These are phyloP conservation scores for Drosophila mauritiana DNA, from an alignment of 1,140 invertebrate genomes.

Conservation along the genomic window DNA sequence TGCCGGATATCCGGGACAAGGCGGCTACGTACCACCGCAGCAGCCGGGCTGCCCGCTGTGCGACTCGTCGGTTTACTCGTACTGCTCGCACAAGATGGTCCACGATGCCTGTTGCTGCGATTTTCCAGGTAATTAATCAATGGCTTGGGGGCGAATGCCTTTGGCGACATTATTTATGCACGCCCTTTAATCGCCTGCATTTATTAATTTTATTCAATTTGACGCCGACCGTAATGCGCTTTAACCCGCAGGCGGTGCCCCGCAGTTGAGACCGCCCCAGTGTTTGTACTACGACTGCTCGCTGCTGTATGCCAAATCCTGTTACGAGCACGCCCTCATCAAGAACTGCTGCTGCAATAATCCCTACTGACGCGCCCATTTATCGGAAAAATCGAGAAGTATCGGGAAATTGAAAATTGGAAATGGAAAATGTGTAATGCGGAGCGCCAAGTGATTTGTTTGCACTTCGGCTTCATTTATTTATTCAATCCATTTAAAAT, in stretches of 20 bases:
- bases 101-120: constrained; percentile 91
- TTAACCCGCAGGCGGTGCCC: constrained; percentile 21
- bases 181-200: constrained; percentile 26
- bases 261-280: constrained; percentile 85
- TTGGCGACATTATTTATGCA: constrained; percentile 44
- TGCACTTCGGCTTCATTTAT: neutral
- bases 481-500: constrained; percentile 12
- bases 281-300: constrained; percentile 89
- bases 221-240: constrained; percentile 3
- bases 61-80: constrained; percentile 90
- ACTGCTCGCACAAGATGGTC: constrained; percentile 89
- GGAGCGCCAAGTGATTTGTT: constrained; percentile 2
- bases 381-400: neutral
- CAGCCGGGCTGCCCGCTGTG: constrained; percentile 87
- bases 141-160: neutral
- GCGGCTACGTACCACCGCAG: constrained; percentile 22
- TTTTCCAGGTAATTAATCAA: constrained; percentile 85
- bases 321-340: constrained; percentile 89
- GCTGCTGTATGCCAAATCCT: constrained; percentile 90
- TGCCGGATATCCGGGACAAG: constrained; percentile 7
- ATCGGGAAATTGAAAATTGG: too few species aligned
- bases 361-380: constrained; percentile 51
- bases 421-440: neutral
- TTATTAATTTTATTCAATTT: constrained; percentile 50
- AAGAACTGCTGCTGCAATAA: constrained; percentile 90